A percentile compares a stretch with the other conserved stretches of the same genome.
Conservation (phyloP, 2,888 invertebrate genomes). For the Entomobrya proxima region DNA sequence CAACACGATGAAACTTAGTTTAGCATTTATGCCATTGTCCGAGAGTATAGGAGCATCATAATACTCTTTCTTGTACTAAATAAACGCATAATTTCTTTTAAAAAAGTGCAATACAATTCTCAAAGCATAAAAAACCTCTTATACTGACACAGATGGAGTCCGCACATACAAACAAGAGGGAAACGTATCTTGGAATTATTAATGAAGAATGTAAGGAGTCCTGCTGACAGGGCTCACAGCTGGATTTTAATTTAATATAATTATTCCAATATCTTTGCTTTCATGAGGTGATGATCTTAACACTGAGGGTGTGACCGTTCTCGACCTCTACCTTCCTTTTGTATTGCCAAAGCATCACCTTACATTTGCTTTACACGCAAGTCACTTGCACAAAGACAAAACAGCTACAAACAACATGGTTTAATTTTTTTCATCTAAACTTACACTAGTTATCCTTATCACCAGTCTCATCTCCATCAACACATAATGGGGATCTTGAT, state of each 20-base stretch:
- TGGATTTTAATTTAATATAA: constrained; percentile 70
- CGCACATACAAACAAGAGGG: not conserved
- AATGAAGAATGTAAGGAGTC: constrained; percentile 62
- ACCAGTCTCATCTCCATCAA: not conserved
- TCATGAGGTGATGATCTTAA: constrained; percentile 64
- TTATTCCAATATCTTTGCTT: constrained; percentile 63
- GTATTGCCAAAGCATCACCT: not conserved
- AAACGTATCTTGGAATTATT: constrained; percentile 25
- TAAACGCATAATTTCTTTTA: not conserved
- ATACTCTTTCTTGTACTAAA: too few relatives aligned
- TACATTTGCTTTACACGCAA: not conserved
- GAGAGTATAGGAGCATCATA: not conserved
- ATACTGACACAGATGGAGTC: not conserved
- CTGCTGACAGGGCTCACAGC: constrained; percentile 69
- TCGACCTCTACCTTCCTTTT: constrained; percentile 49
- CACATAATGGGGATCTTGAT: not conserved
- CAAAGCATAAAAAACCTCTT: not conserved
- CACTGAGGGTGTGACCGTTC: constrained; percentile 63
- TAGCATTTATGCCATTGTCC: not conserved
- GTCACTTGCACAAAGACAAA: not conserved
- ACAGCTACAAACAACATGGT: not conserved
- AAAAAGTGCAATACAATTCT: not conserved
- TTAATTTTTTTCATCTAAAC: constrained; percentile 9
- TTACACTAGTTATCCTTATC: constrained; percentile 26
- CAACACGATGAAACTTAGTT: constrained; percentile 1